A percentile compares a stretch with the other conserved stretches of the same genome.
Evolutionary conservation across 2,888 invertebrate genomes (phyloP).

Genomic region (Adelphocoris suturalis): DNA sequence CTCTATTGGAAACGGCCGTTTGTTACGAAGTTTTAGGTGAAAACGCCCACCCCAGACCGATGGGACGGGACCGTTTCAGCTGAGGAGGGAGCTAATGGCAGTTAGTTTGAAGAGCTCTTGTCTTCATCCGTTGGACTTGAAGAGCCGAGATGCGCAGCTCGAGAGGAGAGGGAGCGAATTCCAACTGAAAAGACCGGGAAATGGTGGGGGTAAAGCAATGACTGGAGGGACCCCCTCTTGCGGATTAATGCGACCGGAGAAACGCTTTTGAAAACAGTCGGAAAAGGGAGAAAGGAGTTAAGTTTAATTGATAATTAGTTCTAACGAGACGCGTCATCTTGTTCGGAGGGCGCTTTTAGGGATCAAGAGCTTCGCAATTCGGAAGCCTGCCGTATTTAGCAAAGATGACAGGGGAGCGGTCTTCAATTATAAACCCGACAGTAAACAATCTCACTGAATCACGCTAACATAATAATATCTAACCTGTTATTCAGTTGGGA

Average conservation of each 20-base stretch:
- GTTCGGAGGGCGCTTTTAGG: conserved; percentile 11
- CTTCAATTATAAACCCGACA: neutral
- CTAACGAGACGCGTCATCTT: conserved; percentile 56
- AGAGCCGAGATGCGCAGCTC: neutral
- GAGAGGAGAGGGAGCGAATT: neutral
- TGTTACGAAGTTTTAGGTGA: conserved; percentile 25
- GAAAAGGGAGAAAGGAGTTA: conserved; percentile 46
- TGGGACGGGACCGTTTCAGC: neutral
- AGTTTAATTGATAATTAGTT: conserved; percentile 64
- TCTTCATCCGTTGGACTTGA: conserved; percentile 55
- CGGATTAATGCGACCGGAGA: conserved; percentile 3
- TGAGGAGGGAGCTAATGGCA: conserved; percentile 53
- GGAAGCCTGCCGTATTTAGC: neutral
- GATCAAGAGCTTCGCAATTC: conserved; percentile 47
- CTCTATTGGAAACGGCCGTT: conserved; percentile 1
- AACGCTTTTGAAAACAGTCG: neutral
- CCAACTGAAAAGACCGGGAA: neutral
- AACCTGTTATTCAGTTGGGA: neutral
- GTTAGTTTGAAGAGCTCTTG: conserved; percentile 68
- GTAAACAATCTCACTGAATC: neutral
- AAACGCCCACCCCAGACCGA: neutral
- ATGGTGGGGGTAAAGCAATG: neutral
- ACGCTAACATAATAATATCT: neutral
- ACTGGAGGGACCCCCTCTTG: neutral
- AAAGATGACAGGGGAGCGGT: neutral